phyloP scores from a whole-genome alignment of 2,888 invertebrate species.

The Pandemis cinnamomeana region DNA sequence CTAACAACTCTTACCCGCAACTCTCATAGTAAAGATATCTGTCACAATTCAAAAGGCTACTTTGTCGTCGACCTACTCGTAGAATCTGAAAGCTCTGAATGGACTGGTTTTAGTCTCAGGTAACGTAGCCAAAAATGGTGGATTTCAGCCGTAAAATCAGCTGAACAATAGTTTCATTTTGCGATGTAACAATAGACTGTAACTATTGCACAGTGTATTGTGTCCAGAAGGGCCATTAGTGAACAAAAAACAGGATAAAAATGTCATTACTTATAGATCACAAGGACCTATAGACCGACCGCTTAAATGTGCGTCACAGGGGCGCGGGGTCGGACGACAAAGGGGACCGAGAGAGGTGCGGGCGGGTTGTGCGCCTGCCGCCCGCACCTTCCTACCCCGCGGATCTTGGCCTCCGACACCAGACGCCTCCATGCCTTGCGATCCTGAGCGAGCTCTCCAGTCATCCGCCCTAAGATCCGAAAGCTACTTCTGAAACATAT shows the following conservation, averaged over 20 bases:
- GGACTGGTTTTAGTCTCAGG: background rate
- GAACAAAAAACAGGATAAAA: background rate
- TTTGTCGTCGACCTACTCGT: constrained; percentile 1
- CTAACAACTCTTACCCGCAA: background rate
- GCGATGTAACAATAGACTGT: background rate
- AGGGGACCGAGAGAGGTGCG: no score
- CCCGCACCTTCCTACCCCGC: no score
- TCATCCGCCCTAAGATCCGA: no score
- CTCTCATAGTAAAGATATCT: background rate
- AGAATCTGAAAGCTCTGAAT: background rate
- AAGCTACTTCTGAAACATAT: no score
- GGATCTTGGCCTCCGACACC: no score
- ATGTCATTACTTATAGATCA: no score
- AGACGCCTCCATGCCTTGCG: no score
- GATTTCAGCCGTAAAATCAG: constrained; percentile 17
- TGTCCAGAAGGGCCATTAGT: background rate
- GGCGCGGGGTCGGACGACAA: no score
- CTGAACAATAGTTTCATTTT: constrained; percentile 5
- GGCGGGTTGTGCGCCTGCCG: no score
- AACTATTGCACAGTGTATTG: constrained; percentile 1
- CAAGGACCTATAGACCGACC: no score
- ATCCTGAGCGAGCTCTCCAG: no score
- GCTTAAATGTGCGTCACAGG: no score
- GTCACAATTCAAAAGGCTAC: background rate
- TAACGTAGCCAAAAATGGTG: constrained; percentile 2